Base-by-base conservation (phyloP, 2,888 invertebrate species). In the Drosophila melanosoma region DNA sequence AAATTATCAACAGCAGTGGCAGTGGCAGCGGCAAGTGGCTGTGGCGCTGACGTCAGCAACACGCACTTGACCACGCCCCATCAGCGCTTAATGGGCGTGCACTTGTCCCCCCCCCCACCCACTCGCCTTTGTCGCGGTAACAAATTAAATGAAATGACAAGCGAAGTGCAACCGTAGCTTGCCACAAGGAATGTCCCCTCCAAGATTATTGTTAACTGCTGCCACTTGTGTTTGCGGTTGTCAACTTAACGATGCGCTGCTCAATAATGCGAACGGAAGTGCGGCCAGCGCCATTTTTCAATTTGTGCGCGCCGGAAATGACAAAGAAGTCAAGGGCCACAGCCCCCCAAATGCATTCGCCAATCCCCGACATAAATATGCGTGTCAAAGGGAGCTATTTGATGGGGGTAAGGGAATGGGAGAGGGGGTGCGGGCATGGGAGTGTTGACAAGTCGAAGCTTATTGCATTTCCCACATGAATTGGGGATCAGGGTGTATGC, bases 251-350 rank as follows among this genome's bases (percentile, higher is more conserved):
- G 83, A 90, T 65, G 56, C 59, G 65, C 70, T 68, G 63, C 74
- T 88, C 87, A 88, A 81, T 88, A 90, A 78, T 71, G 67, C 53
- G 72, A 83, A 56, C 86, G 84, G 85, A 86, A 78, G 81, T 89
- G 81, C 78, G 89, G 74, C 83, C 68, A 76, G 61, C 74, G 83
- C 76, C 78, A 90, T 90, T 89, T 90, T 89, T 88, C 85, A 90
- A 89, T 83, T 81, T 83, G 65, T 78, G 69, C 78, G 69, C 81
- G 66, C 85, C 90, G 90, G 83, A 84, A 90, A 88, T 76, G 88
- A 72, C 87, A 83, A 73, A 58, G 64, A 60, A 71, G 74, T 48
- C 59, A 38, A 56, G 63, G 54, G 79, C 68, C 32, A 59, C 65
- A 48, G 57, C 54, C 62, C 40, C 32, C 32, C 26, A 36, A 36